phyloP scores from a whole-genome alignment of 2,888 invertebrate genomes.

The Crocallis elinguaria region DNA sequence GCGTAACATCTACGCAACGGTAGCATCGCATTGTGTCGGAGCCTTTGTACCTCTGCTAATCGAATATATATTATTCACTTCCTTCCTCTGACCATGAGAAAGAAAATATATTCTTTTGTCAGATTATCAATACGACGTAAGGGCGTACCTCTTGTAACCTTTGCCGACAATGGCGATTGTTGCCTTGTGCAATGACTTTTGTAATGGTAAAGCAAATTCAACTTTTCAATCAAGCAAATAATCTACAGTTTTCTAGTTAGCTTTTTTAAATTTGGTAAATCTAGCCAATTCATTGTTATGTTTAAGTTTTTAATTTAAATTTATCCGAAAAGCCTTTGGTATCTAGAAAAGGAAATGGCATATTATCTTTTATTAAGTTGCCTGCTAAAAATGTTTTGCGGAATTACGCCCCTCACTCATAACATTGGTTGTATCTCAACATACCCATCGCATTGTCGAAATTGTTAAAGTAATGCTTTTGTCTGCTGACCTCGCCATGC shows the following conservation, averaged over 20 bases:
- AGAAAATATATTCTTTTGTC: conserved; percentile 45
- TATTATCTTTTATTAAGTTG: no score
- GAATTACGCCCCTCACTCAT: conserved; percentile 47
- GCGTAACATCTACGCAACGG: conserved; percentile 49
- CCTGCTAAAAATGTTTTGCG: conserved; percentile 26
- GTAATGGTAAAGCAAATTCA: neutral
- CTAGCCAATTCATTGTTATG: no score
- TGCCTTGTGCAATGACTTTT: conserved; percentile 33
- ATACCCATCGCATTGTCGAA: conserved; percentile 66
- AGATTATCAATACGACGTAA: conserved; percentile 41
- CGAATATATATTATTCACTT: conserved; percentile 73
- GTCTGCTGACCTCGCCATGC: conserved; percentile 57
- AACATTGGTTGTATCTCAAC: conserved; percentile 59
- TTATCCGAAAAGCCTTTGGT: no score
- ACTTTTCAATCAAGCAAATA: no score
- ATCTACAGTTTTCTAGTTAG: no score
- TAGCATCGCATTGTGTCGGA: conserved; percentile 45
- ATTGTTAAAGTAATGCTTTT: conserved; percentile 61
- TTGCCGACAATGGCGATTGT: conserved; percentile 48
- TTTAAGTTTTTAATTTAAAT: no score
- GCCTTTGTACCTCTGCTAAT: conserved; percentile 62
- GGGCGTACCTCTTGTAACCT: conserved; percentile 53
- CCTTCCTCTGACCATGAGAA: conserved; percentile 60
- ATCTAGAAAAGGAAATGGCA: no score
- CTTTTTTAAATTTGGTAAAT: no score